A percentile compares a stretch with the other conserved stretches of the same genome.
phyloP scores from a whole-genome alignment of 2,888 invertebrate species.

The Anarsia innoxiella region DNA sequence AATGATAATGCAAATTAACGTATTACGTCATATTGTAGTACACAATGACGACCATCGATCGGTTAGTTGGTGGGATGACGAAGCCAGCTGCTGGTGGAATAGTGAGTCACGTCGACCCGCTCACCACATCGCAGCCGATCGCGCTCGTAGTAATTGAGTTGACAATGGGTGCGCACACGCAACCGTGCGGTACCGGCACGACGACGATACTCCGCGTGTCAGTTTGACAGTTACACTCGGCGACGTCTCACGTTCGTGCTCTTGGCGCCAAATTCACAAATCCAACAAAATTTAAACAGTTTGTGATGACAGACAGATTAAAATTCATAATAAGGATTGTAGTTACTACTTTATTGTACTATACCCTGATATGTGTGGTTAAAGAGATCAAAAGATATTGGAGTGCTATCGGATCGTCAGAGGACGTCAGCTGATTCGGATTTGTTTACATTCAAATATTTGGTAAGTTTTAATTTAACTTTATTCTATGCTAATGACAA shows the following conservation, averaged over 20 bases:
- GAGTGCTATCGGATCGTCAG: slow-evolving; percentile 31
- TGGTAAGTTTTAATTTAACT: slow-evolving; percentile 11
- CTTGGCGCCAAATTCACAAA: slow-evolving; percentile 29
- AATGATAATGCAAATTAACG: no score
- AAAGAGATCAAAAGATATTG: slow-evolving; percentile 54
- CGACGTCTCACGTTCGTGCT: slow-evolving; percentile 26
- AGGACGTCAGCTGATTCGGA: slow-evolving; percentile 13
- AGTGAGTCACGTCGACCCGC: not conserved
- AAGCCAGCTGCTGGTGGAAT: not conserved
- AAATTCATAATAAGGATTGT: slow-evolving; percentile 47
- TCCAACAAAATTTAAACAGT: slow-evolving; percentile 9
- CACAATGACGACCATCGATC: no score
- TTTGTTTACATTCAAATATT: slow-evolving; percentile 17
- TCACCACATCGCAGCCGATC: no score
- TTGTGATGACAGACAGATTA: slow-evolving; percentile 60
- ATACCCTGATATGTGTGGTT: slow-evolving; percentile 47
- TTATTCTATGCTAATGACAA: no score
- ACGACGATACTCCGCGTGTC: slow-evolving; percentile 38
- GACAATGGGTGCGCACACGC: slow-evolving; percentile 32
- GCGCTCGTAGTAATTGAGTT: not conserved
- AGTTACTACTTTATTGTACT: slow-evolving; percentile 54
- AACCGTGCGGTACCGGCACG: slow-evolving; percentile 45
- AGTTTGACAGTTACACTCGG: slow-evolving; percentile 41
- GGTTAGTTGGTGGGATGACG: not conserved
- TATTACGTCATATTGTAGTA: no score